Evolutionary conservation across 2,113 vertebrate species (phyloP), one percentile per base, ranked within the genome.

Genomic region (Tenebrosternarchus preto): DNA sequence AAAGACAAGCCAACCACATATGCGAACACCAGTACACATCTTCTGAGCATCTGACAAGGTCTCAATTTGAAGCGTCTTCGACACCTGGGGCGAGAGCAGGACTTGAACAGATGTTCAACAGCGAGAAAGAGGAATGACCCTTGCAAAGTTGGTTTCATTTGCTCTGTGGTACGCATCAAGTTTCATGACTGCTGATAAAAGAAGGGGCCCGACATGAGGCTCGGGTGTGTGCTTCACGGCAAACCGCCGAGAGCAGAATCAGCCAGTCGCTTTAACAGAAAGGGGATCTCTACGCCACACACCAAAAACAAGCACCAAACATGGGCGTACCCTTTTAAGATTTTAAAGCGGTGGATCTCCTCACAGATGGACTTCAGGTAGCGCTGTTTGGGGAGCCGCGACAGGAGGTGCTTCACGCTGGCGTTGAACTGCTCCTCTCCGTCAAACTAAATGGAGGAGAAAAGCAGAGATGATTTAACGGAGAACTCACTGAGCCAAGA

Each of bases 341-440:
- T 93, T 91, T 98, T 99, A 84, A 96, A 95, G 70, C 89, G 94
- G 84, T 96, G 95, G 81, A 99, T 96, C 92, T 98, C 95, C 25
- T 99, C 98, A 80, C 97, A 98, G 85, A 99, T 93, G 77, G 91
- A 90, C 88, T 98, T 96, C 73, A 99, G 90, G 87, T 98, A 98
- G 82, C 96, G 94, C 85, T 98, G 97, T 90, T 98, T 98, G 22
- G 96, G 96, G 56, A 96, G 92, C 60, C 91, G 95, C 27, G 94
- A 96, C 83, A 98, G 87, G 86, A 98, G 88, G 31, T 95, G 94
- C 89, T 96, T 97, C 88, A 98, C 95, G 29, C 95, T 95, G 87
- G 90, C 90, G 90, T 98, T 94, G 88, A 97, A 99, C 73, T 93
- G 90, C 81, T 97, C 95, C 22, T 96, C 95, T 57, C 89, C 91